Base-by-base conservation (phyloP, 1,140 invertebrate genomes). In the Leptonema lineaticorne region DNA sequence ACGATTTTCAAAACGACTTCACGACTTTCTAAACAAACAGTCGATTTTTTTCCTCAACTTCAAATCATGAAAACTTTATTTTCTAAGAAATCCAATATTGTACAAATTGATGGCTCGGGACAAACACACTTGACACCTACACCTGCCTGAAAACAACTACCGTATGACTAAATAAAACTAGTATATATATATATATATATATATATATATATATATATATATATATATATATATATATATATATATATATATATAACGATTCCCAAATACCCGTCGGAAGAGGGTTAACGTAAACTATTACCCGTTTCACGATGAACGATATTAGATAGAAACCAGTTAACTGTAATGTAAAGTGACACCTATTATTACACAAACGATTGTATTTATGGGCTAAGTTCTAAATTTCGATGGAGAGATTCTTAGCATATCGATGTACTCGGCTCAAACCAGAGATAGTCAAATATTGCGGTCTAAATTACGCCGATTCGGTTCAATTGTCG, bases 1-100 rank as follows among this genome's bases (percentile, higher is more conserved):
- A n/a, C n/a, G n/a, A n/a, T 53, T 26, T 22, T 22, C 2, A 18
- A 9, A 50, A 7, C n/a, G 20, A 24, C 50, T 26, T 53, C 18
- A 26, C 50, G 18, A 26, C 50, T 53, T 53, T 53, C 50, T 53
- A 53, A 53, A 24, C 50, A 53, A 53, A 53, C 50, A 26, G 14
- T 26, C 27, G 50, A 9, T 24, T 22, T 22, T 2, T 24, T 20
- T 26, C 50, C 11, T 1, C 14, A 11, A 22, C 50, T 26, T 53
- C 1, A n/a, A n/a, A n/a, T n/a, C n/a, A n/a, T n/a, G n/a, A n/a
- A n/a, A n/a, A n/a, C n/a, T n/a, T n/a, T n/a, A 8, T 53, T 24
- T 53, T 53, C 37, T 14, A 24, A 22, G 18, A 53, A 18, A 48
- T 20, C 18, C 46, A 48, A 48, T 22, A 53, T 53, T 53, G 50